Evolutionary conservation across 2,888 invertebrate genomes (phyloP).

Genomic region (Dermolepida albohirtum): DNA sequence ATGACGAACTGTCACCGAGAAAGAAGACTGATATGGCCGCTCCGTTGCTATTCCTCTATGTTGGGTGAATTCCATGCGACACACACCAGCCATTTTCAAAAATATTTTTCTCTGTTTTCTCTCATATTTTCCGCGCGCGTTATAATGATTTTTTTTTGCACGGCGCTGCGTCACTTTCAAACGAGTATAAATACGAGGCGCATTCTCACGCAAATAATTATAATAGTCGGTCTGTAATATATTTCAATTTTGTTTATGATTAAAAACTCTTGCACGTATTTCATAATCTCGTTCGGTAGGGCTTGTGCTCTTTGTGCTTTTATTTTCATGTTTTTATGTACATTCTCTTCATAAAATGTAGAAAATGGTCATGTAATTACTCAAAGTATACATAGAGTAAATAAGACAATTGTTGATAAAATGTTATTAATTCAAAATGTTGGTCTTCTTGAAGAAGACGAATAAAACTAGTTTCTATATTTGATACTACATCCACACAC

Average conservation of each 20-base stretch:
- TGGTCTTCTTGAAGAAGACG: no score
- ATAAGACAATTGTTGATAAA: no score
- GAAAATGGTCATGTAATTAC: no score
- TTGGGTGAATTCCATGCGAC: constrained; percentile 62
- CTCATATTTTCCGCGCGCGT: constrained; percentile 57
- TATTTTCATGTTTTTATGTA: no score
- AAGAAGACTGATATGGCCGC: constrained; percentile 69
- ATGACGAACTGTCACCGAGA: constrained; percentile 69
- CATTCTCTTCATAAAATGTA: no score
- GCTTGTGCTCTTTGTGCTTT: no score
- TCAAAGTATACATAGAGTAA: no score
- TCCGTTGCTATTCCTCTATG: constrained; percentile 64
- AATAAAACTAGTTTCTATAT: no score
- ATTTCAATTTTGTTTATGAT: constrained; percentile 61
- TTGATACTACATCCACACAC: no score
- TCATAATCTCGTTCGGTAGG: constrained; percentile 26
- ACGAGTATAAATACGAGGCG: constrained; percentile 61
- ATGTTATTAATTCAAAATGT: no score
- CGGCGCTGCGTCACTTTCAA: constrained; percentile 49
- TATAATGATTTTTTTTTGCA: constrained; percentile 54
- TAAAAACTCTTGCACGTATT: constrained; percentile 41
- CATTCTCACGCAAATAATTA: constrained; percentile 64
- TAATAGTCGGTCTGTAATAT: constrained; percentile 61
- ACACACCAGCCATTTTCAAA: constrained; percentile 62
- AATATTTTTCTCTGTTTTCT: constrained; percentile 53